These are phyloP conservation scores for Atopsyche davidsoni DNA, from an alignment of 1,140 invertebrate species.

Conservation along the genomic window DNA sequence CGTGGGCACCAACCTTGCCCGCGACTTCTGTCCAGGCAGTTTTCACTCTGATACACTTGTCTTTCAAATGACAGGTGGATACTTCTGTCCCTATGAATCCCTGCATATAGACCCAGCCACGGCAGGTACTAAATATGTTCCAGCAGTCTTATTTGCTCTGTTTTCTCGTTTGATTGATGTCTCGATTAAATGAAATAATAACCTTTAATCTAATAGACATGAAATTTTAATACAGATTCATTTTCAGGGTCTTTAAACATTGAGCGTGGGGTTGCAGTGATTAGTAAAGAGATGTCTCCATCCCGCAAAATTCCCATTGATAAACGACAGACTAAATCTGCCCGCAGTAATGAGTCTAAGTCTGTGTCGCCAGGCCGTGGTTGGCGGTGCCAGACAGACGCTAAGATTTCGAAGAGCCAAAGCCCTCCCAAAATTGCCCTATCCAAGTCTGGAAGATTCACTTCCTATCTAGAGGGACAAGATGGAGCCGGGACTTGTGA, in stretches of 20 bases:
- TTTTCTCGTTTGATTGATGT: too few relatives aligned
- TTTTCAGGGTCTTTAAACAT: not conserved
- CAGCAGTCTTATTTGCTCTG: not conserved
- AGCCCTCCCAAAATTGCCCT: constrained; percentile 36
- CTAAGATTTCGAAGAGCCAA: constrained; percentile 44
- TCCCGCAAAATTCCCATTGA: constrained; percentile 25
- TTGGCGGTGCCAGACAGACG: too few relatives aligned
- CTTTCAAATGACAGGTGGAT: constrained; percentile 82
- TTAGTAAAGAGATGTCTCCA: constrained; percentile 20
- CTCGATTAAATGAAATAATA: too few relatives aligned
- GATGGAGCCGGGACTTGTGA: too few relatives aligned
- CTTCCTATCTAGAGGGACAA: too few relatives aligned
- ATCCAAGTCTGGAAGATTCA: not conserved
- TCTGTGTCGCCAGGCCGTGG: constrained; percentile 40
- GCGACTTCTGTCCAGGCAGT: constrained; percentile 60
- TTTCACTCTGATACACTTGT: constrained; percentile 75
- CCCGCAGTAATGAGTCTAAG: constrained; percentile 34
- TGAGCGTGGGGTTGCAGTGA: not conserved
- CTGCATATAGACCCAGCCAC: constrained; percentile 41
- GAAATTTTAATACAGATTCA: too few relatives aligned
- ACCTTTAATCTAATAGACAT: too few relatives aligned
- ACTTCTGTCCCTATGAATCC: constrained; percentile 65
- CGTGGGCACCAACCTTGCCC: constrained; percentile 65
- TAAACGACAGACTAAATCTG: constrained; percentile 4
- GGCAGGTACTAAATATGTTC: constrained; percentile 1